Conservation (phyloP, 37 sponge, comb jelly and placozoan genomes). For the Halichondria panicea region DNA sequence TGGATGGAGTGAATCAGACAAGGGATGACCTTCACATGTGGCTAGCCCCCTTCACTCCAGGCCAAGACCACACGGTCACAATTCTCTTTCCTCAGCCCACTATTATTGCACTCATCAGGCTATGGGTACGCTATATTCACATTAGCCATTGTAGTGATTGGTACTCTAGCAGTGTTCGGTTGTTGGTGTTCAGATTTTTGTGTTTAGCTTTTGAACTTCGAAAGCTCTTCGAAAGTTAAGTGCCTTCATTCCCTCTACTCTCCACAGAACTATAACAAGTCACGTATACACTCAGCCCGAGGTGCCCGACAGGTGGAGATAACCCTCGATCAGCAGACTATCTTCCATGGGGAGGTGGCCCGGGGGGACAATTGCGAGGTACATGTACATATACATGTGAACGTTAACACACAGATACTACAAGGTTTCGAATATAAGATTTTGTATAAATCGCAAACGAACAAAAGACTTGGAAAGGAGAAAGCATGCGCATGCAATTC, state of each 20-base stretch:
- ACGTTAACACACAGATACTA: too few relatives aligned
- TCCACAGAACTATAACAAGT: conserved; percentile 99
- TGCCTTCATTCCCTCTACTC: background rate
- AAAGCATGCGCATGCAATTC: too few relatives aligned
- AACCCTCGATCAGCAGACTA: conserved; percentile 67
- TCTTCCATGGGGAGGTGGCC: conserved; percentile 94
- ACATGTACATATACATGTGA: background rate
- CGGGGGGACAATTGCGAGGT: conserved; percentile 9
- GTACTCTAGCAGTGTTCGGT: background rate
- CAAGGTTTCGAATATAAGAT: too few relatives aligned
- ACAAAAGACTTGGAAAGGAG: too few relatives aligned
- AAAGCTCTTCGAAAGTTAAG: too few relatives aligned
- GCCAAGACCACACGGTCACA: conserved; percentile 69
- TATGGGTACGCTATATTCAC: conserved; percentile 80
- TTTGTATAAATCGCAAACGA: too few relatives aligned
- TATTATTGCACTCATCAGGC: conserved; percentile 83
- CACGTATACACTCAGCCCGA: conserved; percentile 93
- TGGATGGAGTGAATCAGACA: conserved; percentile 91
- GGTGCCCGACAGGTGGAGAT: conserved; percentile 85
- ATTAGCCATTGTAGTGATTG: background rate
- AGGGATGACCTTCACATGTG: conserved; percentile 99
- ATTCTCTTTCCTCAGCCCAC: conserved; percentile 46
- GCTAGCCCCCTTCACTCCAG: conserved; percentile 92
- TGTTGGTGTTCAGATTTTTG: too few relatives aligned
- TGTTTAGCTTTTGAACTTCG: too few relatives aligned